These are phyloP conservation scores for Drosophila malerkotliana DNA, from an alignment of 1,140 invertebrate species.

Conservation along the genomic window DNA sequence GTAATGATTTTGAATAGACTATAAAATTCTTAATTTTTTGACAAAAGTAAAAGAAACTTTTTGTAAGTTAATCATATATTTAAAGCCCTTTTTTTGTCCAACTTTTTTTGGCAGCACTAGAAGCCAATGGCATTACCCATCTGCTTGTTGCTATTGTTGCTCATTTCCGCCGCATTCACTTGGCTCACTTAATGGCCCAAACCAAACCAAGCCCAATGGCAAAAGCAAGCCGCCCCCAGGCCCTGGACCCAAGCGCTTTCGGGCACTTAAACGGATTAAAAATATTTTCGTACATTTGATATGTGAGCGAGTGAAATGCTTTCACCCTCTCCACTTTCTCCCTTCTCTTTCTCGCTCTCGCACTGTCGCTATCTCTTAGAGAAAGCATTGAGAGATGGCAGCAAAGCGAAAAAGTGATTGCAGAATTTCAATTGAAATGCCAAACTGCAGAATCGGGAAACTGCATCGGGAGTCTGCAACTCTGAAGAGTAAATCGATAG, in stretches of 20 bases:
- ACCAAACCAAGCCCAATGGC: conserved; percentile 21
- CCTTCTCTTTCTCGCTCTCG: conserved; percentile 2
- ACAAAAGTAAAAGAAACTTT: too few species aligned
- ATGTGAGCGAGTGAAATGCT: conserved; percentile 61
- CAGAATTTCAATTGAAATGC: conserved; percentile 43
- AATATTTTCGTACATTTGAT: conserved; percentile 81
- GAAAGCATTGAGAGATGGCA: conserved; percentile 7
- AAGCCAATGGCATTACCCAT: conserved; percentile 41
- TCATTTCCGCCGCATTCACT: conserved; percentile 80
- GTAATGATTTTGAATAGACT: too few species aligned
- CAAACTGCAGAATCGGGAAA: conserved; percentile 8
- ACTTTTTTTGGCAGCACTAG: not conserved
- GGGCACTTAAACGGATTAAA: conserved; percentile 81
- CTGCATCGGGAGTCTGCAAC: conserved; percentile 16
- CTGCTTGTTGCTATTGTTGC: conserved; percentile 80
- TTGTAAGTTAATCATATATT: too few species aligned
- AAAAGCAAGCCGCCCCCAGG: conserved; percentile 13
- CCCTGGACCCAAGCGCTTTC: conserved; percentile 10
- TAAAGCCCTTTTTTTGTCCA: too few species aligned
- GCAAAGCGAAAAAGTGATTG: conserved; percentile 42
- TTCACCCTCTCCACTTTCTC: not conserved
- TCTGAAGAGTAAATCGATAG: conserved; percentile 20
- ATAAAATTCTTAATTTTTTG: too few species aligned
- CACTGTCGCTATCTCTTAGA: not conserved
- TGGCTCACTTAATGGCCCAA: conserved; percentile 75